These are phyloP conservation scores for Enteromius afrohamiltoni DNA, from an alignment of 2,797 vertebrate species.

Conservation along the genomic window DNA sequence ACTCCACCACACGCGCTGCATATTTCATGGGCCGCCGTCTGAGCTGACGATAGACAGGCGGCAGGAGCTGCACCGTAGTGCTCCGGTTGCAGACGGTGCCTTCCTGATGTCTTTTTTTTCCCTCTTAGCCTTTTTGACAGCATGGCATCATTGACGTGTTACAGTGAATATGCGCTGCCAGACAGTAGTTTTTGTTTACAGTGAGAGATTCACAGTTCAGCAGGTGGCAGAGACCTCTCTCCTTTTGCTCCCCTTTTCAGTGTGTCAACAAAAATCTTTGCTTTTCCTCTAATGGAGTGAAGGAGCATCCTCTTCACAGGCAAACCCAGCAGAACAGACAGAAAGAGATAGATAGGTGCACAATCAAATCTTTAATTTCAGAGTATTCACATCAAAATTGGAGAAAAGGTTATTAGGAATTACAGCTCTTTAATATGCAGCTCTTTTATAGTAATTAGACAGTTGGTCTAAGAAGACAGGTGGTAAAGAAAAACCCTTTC, in stretches of 20 bases:
- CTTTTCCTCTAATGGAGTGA: constrained; percentile 3
- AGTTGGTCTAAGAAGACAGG: no score
- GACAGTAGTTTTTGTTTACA: constrained; percentile 51
- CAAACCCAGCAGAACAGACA: neutral
- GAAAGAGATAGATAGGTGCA: neutral
- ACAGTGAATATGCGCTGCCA: constrained; percentile 37
- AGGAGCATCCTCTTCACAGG: neutral
- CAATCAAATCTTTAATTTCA: neutral
- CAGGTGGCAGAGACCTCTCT: constrained; percentile 42
- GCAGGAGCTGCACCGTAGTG: constrained; percentile 26
- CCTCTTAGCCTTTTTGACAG: constrained; percentile 36
- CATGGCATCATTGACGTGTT: constrained; percentile 64
- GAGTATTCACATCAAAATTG: neutral
- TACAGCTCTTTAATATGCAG: neutral
- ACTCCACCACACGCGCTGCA: constrained; percentile 73
- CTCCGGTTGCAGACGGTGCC: neutral
- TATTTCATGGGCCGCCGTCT: constrained; percentile 72
- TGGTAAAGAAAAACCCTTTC: no score
- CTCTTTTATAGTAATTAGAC: neutral
- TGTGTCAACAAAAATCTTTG: constrained; percentile 34
- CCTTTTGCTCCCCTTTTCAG: constrained; percentile 13
- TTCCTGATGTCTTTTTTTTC: constrained; percentile 34
- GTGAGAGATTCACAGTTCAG: constrained; percentile 52
- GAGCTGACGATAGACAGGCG: constrained; percentile 56
- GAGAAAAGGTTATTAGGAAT: neutral